Percentiles rank a stretch among this genome's conserved stretches.
These are phyloP conservation scores for Rotaria macrura DNA, from an alignment of 2,888 invertebrate genomes.

Conservation along the genomic window DNA sequence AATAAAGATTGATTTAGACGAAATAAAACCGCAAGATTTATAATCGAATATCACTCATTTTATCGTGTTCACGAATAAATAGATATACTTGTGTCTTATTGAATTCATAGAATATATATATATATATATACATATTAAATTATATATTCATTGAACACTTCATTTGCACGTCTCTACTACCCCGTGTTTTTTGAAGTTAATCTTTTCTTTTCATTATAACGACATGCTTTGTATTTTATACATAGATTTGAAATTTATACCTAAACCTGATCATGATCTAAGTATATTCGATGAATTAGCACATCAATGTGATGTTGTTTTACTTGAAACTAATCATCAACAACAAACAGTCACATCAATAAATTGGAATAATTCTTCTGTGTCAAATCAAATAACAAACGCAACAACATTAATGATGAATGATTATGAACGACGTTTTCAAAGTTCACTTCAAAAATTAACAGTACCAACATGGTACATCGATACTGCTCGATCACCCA, in stretches of 20 bases:
- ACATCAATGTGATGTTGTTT: background rate
- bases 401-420: background rate
- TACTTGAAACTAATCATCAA: background rate
- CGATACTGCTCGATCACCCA: background rate
- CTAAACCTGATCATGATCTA: background rate
- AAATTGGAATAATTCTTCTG: background rate
- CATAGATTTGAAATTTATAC: background rate
- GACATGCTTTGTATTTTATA: background rate
- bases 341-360: background rate
- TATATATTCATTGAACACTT: too few relatives aligned
- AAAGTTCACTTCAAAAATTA: constrained; percentile 2
- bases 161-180: background rate
- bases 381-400: background rate
- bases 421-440: background rate
- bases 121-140: background rate
- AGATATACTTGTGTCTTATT: background rate
- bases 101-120: too few relatives aligned
- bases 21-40: background rate
- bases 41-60: background rate
- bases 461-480: background rate
- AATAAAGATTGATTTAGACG: background rate
- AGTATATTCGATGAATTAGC: background rate
- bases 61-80: background rate
- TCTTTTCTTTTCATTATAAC: background rate
- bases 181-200: background rate